phyloP scores from a whole-genome alignment of 2,888 invertebrate genomes.

The Tubiluchus corallicola region DNA sequence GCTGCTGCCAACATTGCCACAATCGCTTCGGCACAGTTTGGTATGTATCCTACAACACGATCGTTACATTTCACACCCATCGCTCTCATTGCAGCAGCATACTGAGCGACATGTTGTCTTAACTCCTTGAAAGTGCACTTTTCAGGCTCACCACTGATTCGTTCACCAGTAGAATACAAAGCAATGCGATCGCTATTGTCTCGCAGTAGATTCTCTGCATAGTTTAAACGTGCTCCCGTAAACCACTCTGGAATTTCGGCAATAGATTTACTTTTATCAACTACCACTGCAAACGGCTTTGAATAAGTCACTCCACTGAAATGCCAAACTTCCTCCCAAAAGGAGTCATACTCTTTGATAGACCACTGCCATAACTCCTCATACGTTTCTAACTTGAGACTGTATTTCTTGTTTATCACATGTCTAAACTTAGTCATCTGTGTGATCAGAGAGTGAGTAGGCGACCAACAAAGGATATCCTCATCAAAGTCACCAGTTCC shows the following conservation, averaged over 20 bases:
- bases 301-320: conserved; percentile 29
- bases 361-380: conserved; percentile 33
- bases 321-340: conserved; percentile 34
- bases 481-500: too few relatives aligned
- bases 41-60: conserved; percentile 35
- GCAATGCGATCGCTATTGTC: conserved; percentile 31
- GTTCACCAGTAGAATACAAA: conserved; percentile 31
- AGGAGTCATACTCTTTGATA: conserved; percentile 30
- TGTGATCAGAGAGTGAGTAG: too few relatives aligned
- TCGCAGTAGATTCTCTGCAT: conserved; percentile 34
- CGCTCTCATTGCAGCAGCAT: conserved; percentile 27
- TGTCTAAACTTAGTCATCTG: too few relatives aligned
- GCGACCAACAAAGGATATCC: too few relatives aligned
- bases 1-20: conserved; percentile 35
- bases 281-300: conserved; percentile 22
- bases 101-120: conserved; percentile 24
- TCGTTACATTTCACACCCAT: conserved; percentile 31
- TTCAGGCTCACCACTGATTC: conserved; percentile 14
- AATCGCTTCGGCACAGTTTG: conserved; percentile 34
- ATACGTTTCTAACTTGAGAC: conserved; percentile 31
- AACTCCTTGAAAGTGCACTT: conserved; percentile 28
- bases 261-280: conserved; percentile 28
- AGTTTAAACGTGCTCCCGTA: conserved; percentile 33
- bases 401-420: too few relatives aligned
- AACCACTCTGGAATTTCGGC: conserved; percentile 36